Base-by-base conservation (phyloP, 2,888 invertebrate genomes). In the Athalia rosae region DNA sequence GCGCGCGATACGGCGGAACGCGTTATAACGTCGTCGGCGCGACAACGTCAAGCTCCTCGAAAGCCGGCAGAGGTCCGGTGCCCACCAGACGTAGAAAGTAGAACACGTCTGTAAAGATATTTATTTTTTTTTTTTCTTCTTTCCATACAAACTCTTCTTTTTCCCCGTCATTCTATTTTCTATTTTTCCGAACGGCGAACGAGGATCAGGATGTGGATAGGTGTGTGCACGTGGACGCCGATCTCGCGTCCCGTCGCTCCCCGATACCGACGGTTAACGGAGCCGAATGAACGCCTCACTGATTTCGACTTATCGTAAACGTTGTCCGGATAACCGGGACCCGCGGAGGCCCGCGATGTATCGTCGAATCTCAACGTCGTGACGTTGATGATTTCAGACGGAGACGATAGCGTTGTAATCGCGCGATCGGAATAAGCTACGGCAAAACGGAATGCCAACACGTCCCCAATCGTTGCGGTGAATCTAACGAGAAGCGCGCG, bases 341-440 rank as follows among this genome's bases (percentile, higher is more conserved):
- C 53, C n/a, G n/a, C 11, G 67, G 58, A 71, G 56, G n/a, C 43
- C 47, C 63, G 59, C 59, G 71, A 71, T 71, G 2, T 28, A 71
- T 71, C 71, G 71, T 13, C 45, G 8, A 13, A 71, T 71, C 58
- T 58, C 9, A 45, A 43, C 56, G 28, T 28, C 43, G 45, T n/a
- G 71, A 71, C 71, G 71, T 71, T 58, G 58, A 71, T 71, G 71
- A 71, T 71, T 45, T 45, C 15, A 58, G 71, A 71, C 67, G 67
- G 15, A 28, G 28, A 8, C 3, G 15, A 11, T 28, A 53, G 53
- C 67, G 50, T 11, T 28, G 15, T 47, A 67, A 67, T 28, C 15
- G 50, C 15, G 50, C 53, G 67, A 67, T 53, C 28, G 48, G 28
- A 64, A 64, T 15, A 7, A 7, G 13, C 64, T 13, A 9, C 64